Evolutionary conservation across 2,113 vertebrate genomes (phyloP).

Genomic region (Bubo blakistoni): DNA sequence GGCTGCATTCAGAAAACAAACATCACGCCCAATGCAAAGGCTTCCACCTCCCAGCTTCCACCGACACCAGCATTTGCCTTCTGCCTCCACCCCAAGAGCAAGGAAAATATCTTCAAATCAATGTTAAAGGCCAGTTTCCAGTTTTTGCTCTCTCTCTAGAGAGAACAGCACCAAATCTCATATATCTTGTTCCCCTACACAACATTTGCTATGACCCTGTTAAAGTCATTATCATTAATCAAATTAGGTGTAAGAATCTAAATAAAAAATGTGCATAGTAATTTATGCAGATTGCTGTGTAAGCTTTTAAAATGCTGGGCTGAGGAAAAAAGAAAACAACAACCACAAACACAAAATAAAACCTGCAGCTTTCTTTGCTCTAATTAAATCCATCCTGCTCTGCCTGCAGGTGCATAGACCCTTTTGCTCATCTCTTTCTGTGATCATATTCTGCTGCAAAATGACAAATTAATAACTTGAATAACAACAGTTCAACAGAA

Average conservation of each 20-base stretch:
- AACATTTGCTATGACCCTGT: neutral
- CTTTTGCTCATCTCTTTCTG: neutral
- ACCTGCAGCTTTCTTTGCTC: slow-evolving; percentile 3
- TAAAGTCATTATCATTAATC: slow-evolving; percentile 29
- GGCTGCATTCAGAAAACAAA: fast-evolving
- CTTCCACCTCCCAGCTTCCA: neutral
- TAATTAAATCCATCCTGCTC: slow-evolving; percentile 49
- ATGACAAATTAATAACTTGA: slow-evolving; percentile 60
- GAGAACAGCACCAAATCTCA: neutral
- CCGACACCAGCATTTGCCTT: neutral
- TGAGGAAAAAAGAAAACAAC: neutral
- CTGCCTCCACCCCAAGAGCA: neutral
- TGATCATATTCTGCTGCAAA: neutral
- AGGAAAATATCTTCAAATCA: neutral
- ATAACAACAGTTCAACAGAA: slow-evolving; percentile 35
- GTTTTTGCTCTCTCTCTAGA: neutral
- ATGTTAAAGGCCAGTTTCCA: neutral
- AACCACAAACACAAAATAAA: neutral
- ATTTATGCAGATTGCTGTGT: slow-evolving; percentile 48
- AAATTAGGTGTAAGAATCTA: slow-evolving; percentile 8
- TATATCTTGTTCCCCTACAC: neutral
- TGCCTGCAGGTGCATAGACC: slow-evolving; percentile 3
- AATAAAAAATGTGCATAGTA: neutral
- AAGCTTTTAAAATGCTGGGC: slow-evolving; percentile 31
- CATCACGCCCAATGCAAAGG: neutral